Evolutionary conservation across 2,888 invertebrate genomes (phyloP), one percentile per base, ranked within the genome.

Genomic region (Coelinius sp.): DNA sequence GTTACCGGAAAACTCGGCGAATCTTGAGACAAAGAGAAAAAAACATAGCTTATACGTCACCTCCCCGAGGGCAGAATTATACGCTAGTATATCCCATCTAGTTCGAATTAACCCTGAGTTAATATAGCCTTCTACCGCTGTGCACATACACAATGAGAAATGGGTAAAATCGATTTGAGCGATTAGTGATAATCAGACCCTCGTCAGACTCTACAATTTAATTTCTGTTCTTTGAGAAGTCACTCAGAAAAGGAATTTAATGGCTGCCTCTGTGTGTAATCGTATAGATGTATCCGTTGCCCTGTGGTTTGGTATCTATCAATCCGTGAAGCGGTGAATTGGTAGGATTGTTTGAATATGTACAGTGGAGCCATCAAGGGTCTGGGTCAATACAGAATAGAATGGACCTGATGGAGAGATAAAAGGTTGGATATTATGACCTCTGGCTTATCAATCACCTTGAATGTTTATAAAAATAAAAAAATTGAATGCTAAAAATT

Each of bases 291-390:
- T 65, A 44, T 56, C 17, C 25, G 24, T 35, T 62, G 44, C 25
- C 38, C 38, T 38, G 71, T 69, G 25, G 71, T 63, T 65, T 14
- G 46, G 31, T 71, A 65, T 67, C 27, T 8, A 56, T 20, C 59
- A 14, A 65, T 66, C 31, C 56, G 41, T 63, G 73, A 67, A 74
- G 35, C 69, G 68, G 68, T 70, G 75, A 71, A 71, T 70, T 70
- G 68, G 56, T 24, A 49, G 73, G 70, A 63, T 69, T 53, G 17
- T n/a, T 25, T 12, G 53, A 53, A 25, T 24, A 52, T 24, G 49
- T 65, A 27, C 22, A 31, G 44, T 62, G 65, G 56, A 49, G n/a
- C 66, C 46, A 63, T 59, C 25, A 25, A 22, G 56, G 63, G 73
- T 25, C 22, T 70, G 41, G 65, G 70, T 70, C 70, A 70, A 70